Conservation (phyloP, 1,140 invertebrate species). For the Drosophila trapezifrons region DNA sequence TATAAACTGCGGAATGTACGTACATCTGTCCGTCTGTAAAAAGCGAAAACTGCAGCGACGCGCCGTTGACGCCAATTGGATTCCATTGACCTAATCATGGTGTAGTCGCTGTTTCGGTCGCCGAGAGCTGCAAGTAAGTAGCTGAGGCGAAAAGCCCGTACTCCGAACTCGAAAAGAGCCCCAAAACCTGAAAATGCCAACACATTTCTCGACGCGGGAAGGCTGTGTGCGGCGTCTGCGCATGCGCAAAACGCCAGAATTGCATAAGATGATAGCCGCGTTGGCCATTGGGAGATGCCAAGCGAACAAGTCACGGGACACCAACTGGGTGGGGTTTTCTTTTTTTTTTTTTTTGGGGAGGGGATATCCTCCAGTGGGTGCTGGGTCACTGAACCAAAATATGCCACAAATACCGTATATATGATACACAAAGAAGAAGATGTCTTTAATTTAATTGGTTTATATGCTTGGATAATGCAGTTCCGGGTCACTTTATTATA, state of each 20-base stretch:
- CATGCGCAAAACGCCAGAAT: conserved; percentile 52
- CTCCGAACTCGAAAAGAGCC: conserved; percentile 35
- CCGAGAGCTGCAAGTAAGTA: conserved; percentile 43
- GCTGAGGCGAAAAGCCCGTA: conserved; percentile 18
- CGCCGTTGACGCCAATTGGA: conserved; percentile 65
- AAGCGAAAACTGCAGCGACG: conserved; percentile 58
- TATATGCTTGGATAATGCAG: background rate
- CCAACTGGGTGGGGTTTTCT: conserved; percentile 28
- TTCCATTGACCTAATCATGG: conserved; percentile 77
- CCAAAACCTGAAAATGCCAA: conserved; percentile 59
- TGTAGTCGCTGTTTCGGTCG: conserved; percentile 8
- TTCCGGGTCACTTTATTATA: conserved; percentile 3
- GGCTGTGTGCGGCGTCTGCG: conserved; percentile 27
- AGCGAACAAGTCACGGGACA: conserved; percentile 35
- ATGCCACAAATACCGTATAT: background rate
- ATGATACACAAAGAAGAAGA: background rate
- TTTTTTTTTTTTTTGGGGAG: no score
- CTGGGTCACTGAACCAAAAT: conserved; percentile 32
- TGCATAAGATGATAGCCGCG: conserved; percentile 43
- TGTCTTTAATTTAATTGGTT: background rate
- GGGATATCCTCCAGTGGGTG: conserved; percentile 1
- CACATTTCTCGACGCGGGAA: conserved; percentile 40
- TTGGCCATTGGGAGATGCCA: conserved; percentile 27
- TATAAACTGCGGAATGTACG: conserved; percentile 12
- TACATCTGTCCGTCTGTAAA: conserved; percentile 26